Conservation (phyloP, 2,797 vertebrate species). For the Microctenopoma lineatum region DNA sequence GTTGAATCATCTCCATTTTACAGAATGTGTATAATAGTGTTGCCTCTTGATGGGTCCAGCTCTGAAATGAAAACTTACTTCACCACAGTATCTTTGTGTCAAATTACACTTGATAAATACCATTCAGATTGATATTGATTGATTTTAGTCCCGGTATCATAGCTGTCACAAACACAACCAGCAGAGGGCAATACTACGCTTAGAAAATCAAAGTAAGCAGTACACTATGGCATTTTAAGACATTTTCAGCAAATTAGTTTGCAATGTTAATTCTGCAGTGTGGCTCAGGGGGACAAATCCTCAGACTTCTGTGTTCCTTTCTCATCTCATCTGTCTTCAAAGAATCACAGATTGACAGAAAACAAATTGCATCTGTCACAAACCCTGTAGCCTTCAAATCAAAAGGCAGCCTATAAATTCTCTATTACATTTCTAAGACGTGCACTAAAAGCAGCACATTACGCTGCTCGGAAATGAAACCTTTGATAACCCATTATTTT, state of each 20-base stretch:
- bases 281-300: neutral
- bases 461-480: neutral
- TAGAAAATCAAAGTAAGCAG: slow-evolving; percentile 2
- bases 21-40: neutral
- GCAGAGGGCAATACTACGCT: slow-evolving; percentile 69
- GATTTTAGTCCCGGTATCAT: too few relatives aligned
- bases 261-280: neutral
- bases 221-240: neutral
- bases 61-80: neutral
- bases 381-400: slow-evolving; percentile 1
- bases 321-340: slow-evolving; percentile 5
- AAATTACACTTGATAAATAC: neutral
- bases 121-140: too few relatives aligned
- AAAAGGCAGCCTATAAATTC: neutral
- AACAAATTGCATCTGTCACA: slow-evolving; percentile 18
- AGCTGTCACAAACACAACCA: slow-evolving; percentile 39
- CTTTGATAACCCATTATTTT: neutral
- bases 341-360: slow-evolving; percentile 7
- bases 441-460: neutral
- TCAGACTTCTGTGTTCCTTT: neutral
- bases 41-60: neutral
- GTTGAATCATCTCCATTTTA: neutral
- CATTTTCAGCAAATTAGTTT: slow-evolving; percentile 2
- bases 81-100: neutral
- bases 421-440: slow-evolving; percentile 8